These are phyloP conservation scores for Dasypogon diadema DNA, from an alignment of 2,888 invertebrate genomes.

Conservation along the genomic window DNA sequence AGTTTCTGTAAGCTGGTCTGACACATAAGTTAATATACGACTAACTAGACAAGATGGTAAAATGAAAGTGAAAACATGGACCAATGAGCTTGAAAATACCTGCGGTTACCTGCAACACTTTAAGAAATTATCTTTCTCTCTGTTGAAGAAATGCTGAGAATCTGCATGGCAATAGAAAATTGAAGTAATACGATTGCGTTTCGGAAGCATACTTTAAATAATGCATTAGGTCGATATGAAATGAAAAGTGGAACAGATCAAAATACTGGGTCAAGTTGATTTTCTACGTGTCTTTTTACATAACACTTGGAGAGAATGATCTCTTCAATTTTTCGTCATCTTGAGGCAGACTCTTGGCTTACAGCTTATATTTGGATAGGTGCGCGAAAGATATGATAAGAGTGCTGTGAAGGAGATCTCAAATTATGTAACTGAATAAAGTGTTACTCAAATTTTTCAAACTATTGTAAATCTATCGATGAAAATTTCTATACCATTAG, in stretches of 20 bases:
- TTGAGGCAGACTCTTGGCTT: too few species aligned
- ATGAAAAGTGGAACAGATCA: not conserved
- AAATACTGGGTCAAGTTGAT: not conserved
- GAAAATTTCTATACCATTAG: too few species aligned
- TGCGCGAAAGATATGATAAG: too few species aligned
- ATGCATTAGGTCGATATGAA: not conserved
- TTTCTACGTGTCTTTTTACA: not conserved
- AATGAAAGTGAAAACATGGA: conserved; percentile 3
- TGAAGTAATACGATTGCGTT: not conserved
- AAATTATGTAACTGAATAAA: too few species aligned
- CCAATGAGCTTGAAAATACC: not conserved
- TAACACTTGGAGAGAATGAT: too few species aligned
- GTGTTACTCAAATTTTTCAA: too few species aligned
- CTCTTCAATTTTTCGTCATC: too few species aligned
- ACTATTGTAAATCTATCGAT: too few species aligned
- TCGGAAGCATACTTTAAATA: not conserved
- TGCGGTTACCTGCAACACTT: not conserved
- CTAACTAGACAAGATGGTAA: not conserved
- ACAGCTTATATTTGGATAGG: too few species aligned
- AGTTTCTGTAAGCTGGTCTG: not conserved
- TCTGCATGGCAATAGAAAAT: not conserved
- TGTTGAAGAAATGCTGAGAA: not conserved
- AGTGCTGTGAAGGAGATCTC: too few species aligned
- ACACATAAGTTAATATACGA: not conserved
- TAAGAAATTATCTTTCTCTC: not conserved